Evolutionary conservation across 2,797 vertebrate genomes (phyloP), one percentile per base, ranked within the genome.

Genomic region (Gobionotothen gibberifrons): DNA sequence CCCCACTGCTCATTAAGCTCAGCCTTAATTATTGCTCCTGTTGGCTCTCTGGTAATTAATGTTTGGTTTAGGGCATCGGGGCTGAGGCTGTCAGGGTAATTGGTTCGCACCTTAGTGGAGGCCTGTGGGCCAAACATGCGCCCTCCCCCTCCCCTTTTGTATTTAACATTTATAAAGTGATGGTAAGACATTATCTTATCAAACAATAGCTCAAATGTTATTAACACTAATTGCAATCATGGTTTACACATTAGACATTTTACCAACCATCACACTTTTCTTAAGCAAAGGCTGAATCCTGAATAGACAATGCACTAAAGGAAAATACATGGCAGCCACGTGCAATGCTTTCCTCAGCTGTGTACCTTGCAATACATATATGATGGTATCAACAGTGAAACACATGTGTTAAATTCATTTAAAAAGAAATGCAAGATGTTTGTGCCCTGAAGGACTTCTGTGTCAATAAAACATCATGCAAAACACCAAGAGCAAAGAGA

Each of bases 11-110:
- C 81, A 83, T 87, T 88, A 86, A 76, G 75, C 71, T 78, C 74
- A 47, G 74, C 76, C 83, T 86, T 85, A 88, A 93, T 89, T 87
- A 90, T 85, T 78, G 83, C 86, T 84, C 79, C 74, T 72, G 64
- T 74, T 79, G 78, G 75, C 87, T 86, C 77, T 22, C 53, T 74
- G 69, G 76, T 91, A 87, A 90, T 91, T 89, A 89, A 86, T 70
- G 88, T 86, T 89, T 81, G 69, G 84, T 85, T 84, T 61, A 82
- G 89, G 82, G 81, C 78, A 72, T 56, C 69, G 69, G 79, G 77
- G 82, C 72, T 73, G 74, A 84, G 70, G 74, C 87, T 82, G 84
- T 82, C 79, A 78, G 76, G 76, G 81, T 92, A 92, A 92, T 88
- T 92, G 83, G 74, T 87, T 90, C 88, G 81, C 82, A 81, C 79